Evolutionary conservation across 2,113 vertebrate species (phyloP), one percentile per base, ranked within the genome.

Genomic region (Rhodinocichla rosea): DNA sequence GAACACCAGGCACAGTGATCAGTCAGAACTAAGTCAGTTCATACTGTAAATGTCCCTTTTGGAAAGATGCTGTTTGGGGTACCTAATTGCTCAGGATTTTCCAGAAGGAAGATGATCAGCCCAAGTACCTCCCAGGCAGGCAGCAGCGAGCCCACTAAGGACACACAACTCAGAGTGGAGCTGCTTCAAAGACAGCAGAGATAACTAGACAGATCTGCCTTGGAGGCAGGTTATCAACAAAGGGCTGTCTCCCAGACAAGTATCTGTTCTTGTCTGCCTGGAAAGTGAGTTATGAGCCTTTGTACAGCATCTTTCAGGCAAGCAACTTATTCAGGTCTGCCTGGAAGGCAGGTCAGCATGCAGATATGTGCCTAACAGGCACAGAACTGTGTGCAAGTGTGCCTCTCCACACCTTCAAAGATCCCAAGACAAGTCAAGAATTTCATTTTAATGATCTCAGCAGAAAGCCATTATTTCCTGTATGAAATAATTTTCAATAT

Each of bases 151-250:
- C 83, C 89, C 81, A 26, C 95, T 81, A 53, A 90, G 86, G 96
- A 95, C 76, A 80, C 87, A 92, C 89, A 92, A 18, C 91, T 95
- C 89, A 91, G 87, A 57, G 68, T 56, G 59, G 73, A 89, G 81
- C 73, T 84, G 78, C 89, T 98, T 98, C 98, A 98, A 98, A 97
- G 96, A 39, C 78, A 85, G 90, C 69, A 84, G 78, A 96, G 96
- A 96, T 97, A 98, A 97, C 96, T 96, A 98, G 97, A 96, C 84
- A 95, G 84, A 89, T 96, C 77, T 96, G 96, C 97, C 97, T 98
- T 71, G 68, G 28, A 97, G 97, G 97, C 97, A 97, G 96, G 95
- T 97, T 95, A 94, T 96, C 69, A 55, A 89, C 93, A 96, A 96
- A 79, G 89, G 83, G 81, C 95, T 92, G 82, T 71, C 81, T 95